Base-by-base conservation (phyloP, 2,113 vertebrate species). In the Pogona vitticeps region DNA sequence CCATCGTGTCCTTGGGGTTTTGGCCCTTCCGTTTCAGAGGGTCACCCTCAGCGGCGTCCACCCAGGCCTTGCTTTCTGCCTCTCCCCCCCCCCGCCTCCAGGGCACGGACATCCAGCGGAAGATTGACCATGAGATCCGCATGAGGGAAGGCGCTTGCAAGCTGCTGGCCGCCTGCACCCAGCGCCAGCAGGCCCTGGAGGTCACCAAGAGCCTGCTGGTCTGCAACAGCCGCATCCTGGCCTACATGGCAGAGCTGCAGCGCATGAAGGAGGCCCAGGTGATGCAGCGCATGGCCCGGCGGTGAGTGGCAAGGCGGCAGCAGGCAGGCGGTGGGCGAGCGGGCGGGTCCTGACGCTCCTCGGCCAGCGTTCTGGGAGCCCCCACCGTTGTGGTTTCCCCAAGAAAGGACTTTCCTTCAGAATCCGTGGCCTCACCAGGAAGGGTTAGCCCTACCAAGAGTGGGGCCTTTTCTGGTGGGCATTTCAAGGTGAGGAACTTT, bases 81-180 rank as follows among this genome's bases (percentile, higher is more conserved):
- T 58, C 56, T 18, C 14, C n/a, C 13, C 67, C 46, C 33, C 8
- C 6, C 36, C 70, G 83, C 63, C 40, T n/a, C 2, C 94, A 99
- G 98, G 98, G 99, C 96, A 98, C 98, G 0, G 98, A 98, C 93
- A 96, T 99, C 92, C 98, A 99, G 95, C 98, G 97, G 93, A 98
- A 98, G 91, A 97, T 99, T 3, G 98, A 99, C 94, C 97, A 98
- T 83, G 98, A 99, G 96, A 98, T 99, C 94, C 96, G 98, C 40
- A 98, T 99, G 97, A 97, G 98, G 0, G 98, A 99, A 20, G 98
- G 98, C 1, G 97, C 98, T 33, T 98, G 98, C 91, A 98, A 98
- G 94, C 96, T 99, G 76, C 95, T 99, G 96, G 98, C 97, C 0
- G 98, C 98, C 14, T 98, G 98, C 86, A 98, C 98, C 3, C 98